Conservation (phyloP, 2,113 vertebrate species). For the Paralichthys olivaceus region DNA sequence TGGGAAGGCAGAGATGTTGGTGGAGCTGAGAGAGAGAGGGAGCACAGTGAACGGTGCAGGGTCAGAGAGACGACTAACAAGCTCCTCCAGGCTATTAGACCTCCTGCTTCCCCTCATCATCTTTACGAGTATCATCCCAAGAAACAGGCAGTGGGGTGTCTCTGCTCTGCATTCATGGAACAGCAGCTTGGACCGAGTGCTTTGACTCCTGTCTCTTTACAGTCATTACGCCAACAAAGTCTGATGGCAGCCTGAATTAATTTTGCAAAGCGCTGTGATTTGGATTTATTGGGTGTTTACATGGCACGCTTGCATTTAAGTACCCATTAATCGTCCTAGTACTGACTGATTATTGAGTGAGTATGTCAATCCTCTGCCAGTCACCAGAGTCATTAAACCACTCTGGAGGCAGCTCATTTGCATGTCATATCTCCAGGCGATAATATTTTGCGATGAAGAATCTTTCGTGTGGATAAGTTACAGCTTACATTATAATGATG, state of each 20-base stretch:
- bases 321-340: conserved; percentile 31
- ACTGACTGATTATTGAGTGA: conserved; percentile 34
- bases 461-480: not conserved
- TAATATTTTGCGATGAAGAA: conserved; percentile 4
- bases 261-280: conserved; percentile 30
- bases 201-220: conserved; percentile 44
- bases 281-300: conserved; percentile 55
- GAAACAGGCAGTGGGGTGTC: not conserved
- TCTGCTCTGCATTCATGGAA: conserved; percentile 29
- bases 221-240: conserved; percentile 31
- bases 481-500: not conserved
- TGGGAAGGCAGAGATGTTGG: not conserved
- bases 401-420: conserved; percentile 17
- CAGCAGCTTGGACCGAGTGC: conserved; percentile 4
- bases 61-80: conserved; percentile 24
- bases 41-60: not conserved
- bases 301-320: conserved; percentile 26
- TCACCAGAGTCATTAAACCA: not conserved
- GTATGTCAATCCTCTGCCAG: conserved; percentile 21
- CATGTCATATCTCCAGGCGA: conserved; percentile 7
- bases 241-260: conserved; percentile 47
- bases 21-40: not conserved
- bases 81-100: not conserved
- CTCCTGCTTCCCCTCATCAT: conserved; percentile 33
- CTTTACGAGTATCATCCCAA: conserved; percentile 9